These are phyloP conservation scores for Ips typographus DNA, from an alignment of 1,140 invertebrate genomes.

Conservation along the genomic window DNA sequence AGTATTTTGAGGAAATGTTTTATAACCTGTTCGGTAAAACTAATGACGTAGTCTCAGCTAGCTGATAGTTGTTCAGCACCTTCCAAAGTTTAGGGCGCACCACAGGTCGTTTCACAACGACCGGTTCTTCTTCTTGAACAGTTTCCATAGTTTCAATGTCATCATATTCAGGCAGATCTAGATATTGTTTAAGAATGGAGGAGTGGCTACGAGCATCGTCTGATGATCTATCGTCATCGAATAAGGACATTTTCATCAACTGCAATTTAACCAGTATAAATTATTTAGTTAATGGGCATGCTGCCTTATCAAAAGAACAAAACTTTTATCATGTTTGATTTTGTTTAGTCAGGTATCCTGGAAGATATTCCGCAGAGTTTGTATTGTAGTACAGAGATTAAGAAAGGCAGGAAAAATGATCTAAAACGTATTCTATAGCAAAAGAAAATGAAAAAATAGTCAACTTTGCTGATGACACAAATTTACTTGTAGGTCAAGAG, in stretches of 20 bases:
- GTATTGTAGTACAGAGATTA: too few species aligned
- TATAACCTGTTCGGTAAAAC: constrained; percentile 24
- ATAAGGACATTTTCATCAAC: constrained; percentile 39
- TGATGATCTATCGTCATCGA: constrained; percentile 38
- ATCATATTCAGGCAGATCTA: constrained; percentile 35
- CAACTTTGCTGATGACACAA: too few species aligned
- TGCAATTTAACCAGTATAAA: constrained; percentile 14
- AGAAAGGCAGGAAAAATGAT: too few species aligned
- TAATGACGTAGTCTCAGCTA: not conserved
- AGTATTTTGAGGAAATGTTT: too few species aligned
- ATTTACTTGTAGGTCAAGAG: too few species aligned
- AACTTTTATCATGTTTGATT: too few species aligned
- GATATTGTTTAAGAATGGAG: constrained; percentile 36
- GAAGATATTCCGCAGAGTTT: too few species aligned
- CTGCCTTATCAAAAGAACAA: too few species aligned
- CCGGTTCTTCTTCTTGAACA: constrained; percentile 21
- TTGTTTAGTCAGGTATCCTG: too few species aligned
- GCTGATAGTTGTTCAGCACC: constrained; percentile 34
- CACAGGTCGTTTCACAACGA: constrained; percentile 21
- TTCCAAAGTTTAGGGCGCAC: constrained; percentile 38
- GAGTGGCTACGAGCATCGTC: constrained; percentile 35
- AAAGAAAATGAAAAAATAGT: too few species aligned
- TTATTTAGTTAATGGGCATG: not conserved
- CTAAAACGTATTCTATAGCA: too few species aligned
- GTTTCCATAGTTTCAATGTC: constrained; percentile 32